Evolutionary conservation across 2,797 vertebrate species (phyloP).

Genomic region (Mormyrus proboscirostris): DNA sequence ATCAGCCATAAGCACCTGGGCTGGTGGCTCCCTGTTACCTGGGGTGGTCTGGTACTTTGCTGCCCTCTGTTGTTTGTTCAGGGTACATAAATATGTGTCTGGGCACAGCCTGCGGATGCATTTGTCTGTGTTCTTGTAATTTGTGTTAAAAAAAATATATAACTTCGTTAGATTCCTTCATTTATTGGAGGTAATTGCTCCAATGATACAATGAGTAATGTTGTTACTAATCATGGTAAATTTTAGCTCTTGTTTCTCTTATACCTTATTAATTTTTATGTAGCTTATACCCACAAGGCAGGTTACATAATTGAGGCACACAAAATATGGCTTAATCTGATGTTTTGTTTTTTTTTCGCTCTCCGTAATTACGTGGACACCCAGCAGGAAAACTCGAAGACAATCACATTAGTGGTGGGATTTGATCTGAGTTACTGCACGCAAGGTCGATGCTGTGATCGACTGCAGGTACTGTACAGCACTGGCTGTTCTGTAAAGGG

Average conservation of each 20-base stretch:
- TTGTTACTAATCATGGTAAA: neutral
- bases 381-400: neutral
- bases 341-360: neutral
- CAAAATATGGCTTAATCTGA: neutral
- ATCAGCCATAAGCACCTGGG: neutral
- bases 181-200: neutral
- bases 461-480: neutral
- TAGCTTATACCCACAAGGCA: neutral
- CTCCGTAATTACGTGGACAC: neutral
- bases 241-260: neutral
- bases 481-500: neutral
- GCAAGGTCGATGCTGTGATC: neutral
- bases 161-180: neutral
- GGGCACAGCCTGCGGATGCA: neutral
- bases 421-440: neutral
- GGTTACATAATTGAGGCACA: neutral
- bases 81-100: neutral
- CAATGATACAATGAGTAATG: neutral
- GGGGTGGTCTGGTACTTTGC: neutral
- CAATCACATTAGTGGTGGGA: neutral
- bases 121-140: neutral
- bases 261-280: neutral
- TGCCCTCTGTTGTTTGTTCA: conserved; percentile 10
- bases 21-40: neutral
- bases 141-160: neutral